phyloP scores from a whole-genome alignment of 2,888 invertebrate species.

The Xanthia icteritia region DNA sequence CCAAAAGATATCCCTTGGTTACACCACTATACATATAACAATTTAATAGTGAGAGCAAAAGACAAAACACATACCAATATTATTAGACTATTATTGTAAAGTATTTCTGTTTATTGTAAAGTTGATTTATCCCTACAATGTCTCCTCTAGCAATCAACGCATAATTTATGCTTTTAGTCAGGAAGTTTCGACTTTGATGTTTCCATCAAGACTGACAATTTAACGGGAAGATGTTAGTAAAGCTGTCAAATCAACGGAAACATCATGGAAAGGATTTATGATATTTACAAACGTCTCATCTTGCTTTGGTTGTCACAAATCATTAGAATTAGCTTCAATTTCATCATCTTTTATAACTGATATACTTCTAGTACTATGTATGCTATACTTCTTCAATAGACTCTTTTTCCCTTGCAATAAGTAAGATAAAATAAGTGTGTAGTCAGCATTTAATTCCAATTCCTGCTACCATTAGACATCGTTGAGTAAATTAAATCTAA shows the following conservation, averaged over 20 bases:
- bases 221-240: conserved; percentile 19
- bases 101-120: conserved; percentile 1
- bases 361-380: neutral
- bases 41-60: neutral
- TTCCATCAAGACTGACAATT: conserved; percentile 31
- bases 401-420: neutral
- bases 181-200: conserved; percentile 76
- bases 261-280: conserved; percentile 17
- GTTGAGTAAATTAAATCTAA: conserved; percentile 19
- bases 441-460: neutral
- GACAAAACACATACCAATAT: neutral
- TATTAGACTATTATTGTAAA: neutral
- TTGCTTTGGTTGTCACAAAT: conserved; percentile 1
- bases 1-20: neutral
- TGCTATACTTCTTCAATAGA: no score
- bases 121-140: conserved; percentile 28
- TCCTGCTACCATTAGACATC: neutral
- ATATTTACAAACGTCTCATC: neutral
- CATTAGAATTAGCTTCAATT: neutral
- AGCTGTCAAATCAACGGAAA: conserved; percentile 30
- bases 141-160: conserved; percentile 53
- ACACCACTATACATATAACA: no score
- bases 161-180: conserved; percentile 68
- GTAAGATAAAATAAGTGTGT: neutral
- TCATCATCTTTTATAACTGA: neutral